phyloP scores from a whole-genome alignment of 92 coral and sea anemone genomes.

The Heliopora coerulea region DNA sequence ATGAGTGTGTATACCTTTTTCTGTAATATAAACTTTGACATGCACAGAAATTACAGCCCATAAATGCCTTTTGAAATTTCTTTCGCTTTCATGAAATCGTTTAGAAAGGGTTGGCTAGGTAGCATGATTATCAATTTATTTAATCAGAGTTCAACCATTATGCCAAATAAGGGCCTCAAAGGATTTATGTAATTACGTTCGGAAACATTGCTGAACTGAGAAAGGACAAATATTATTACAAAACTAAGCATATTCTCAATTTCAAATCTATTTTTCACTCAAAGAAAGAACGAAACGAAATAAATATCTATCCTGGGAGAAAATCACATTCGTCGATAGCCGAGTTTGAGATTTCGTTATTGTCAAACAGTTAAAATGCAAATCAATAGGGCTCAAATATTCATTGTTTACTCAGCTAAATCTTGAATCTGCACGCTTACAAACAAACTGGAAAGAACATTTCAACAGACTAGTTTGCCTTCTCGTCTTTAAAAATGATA shows the following conservation, averaged over 20 bases:
- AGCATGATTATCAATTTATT: constrained; percentile 21
- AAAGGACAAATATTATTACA: constrained; percentile 8
- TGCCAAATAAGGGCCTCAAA: constrained; percentile 40
- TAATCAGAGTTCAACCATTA: constrained; percentile 29
- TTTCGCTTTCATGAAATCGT: neutral
- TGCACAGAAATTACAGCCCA: neutral
- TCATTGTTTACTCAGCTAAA: constrained; percentile 39
- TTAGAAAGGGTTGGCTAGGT: neutral
- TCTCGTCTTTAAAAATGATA: constrained; percentile 21
- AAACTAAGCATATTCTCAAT: neutral
- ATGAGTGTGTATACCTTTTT: neutral
- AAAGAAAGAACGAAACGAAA: neutral
- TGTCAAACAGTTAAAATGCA: constrained; percentile 42
- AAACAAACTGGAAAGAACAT: neutral
- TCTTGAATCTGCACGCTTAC: constrained; percentile 30
- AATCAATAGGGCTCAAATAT: constrained; percentile 32
- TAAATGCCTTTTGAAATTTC: neutral
- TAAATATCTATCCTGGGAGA: neutral
- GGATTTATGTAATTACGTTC: constrained; percentile 39
- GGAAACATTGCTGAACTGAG: neutral
- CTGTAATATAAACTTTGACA: constrained; percentile 16
- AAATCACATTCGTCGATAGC: neutral
- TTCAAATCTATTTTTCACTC: neutral
- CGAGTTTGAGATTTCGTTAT: neutral
- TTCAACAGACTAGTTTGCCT: neutral